Evolutionary conservation across 2,113 vertebrate species (phyloP), one percentile per base, ranked within the genome.

Genomic region (Toxostoma redivivum): DNA sequence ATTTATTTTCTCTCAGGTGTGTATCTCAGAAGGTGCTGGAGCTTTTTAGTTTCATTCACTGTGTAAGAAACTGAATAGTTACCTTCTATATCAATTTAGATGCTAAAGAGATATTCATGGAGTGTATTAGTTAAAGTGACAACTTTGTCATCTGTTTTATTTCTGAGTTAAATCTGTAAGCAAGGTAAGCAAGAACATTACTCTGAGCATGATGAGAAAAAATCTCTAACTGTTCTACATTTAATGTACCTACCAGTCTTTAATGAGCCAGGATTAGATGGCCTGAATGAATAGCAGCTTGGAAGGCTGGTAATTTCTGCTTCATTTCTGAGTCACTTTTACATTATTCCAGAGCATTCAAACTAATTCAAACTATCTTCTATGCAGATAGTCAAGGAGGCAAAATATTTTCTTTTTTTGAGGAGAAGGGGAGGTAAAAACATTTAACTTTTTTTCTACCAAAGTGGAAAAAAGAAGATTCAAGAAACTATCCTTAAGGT

Each of bases 231-330:
- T 48, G 14, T 48, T 76, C 70, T 40, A 25, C 31, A 50, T 30
- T 37, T 28, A 21, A 60, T 67, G 9, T n/a, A 16, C n/a, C 56
- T 71, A 38, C 40, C 37, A 37, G n/a, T 56, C 42, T 76, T 91
- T 90, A 93, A 79, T 64, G 48, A 91, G 51, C 54, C 16, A 67
- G 89, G n/a, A 91, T 87, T 42, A 89, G 56, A 87, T 85, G 53
- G 19, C 30, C 11, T 81, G 37, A 87, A 90, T 76, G 22, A 90
- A 71, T 62, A 86, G 74, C 33, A 67, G 18, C 45, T 69, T 47
- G 9, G 42, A 88, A 77, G 83, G 9, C 7, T 45, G 15, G 18
- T n/a, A 77, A 65, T 84, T 84, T 74, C 67, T 84, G 30, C 27
- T 27, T 67, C 60, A 87, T 67, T 91, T 89, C 30, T 79, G 65